Evolutionary conservation across 2,113 vertebrate genomes (phyloP).

Genomic region (Raja brachyura): DNA sequence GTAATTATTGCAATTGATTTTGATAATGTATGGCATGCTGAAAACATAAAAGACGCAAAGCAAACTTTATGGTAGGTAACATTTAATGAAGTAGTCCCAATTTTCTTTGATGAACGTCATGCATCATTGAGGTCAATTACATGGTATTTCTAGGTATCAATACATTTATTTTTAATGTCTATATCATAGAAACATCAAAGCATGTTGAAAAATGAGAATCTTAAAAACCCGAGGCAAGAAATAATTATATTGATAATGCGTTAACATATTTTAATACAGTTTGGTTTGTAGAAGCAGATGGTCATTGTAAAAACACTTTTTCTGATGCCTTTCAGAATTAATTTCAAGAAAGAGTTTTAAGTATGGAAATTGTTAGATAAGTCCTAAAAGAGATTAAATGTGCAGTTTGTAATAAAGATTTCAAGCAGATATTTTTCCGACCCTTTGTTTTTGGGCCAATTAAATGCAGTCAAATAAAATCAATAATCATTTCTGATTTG

Average conservation of each 20-base stretch:
- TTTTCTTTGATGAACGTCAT: not conserved
- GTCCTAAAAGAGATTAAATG: not conserved
- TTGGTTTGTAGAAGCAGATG: not conserved
- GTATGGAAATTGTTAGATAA: not conserved
- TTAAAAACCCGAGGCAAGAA: constrained; percentile 18
- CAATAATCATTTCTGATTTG: constrained; percentile 28
- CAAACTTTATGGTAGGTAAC: constrained; percentile 17
- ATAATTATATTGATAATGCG: not conserved
- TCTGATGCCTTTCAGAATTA: not conserved
- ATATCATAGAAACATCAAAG: constrained; percentile 6
- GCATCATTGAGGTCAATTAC: constrained; percentile 19
- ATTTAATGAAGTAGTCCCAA: constrained; percentile 6
- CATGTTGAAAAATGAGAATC: not conserved
- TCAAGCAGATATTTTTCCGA: constrained; percentile 18
- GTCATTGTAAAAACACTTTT: not conserved
- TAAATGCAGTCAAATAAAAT: not conserved
- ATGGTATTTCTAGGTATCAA: not conserved
- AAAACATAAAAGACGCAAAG: no score
- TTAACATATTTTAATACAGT: not conserved
- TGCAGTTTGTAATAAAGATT: not conserved
- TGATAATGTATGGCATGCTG: not conserved
- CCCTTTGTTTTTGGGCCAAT: not conserved
- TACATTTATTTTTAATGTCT: constrained; percentile 1
- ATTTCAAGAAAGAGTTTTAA: not conserved
- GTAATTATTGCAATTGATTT: not conserved